Conservation (phyloP, 2,888 invertebrate genomes). For the Eugnorisma glareosa region DNA sequence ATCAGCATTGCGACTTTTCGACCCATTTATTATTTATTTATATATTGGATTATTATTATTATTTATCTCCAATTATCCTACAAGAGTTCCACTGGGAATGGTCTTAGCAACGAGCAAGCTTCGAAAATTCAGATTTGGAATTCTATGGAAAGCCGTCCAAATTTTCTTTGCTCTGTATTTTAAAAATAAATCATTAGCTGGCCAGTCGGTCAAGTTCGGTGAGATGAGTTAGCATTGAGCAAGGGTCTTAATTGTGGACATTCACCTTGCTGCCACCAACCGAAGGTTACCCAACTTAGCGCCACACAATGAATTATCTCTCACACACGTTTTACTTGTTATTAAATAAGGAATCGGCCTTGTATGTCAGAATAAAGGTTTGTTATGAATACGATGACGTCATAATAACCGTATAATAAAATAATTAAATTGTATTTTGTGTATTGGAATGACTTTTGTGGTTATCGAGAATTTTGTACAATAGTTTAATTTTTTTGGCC, state of each 20-base stretch:
- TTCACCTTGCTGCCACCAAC: constrained; percentile 56
- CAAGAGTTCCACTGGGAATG: background rate
- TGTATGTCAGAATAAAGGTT: constrained; percentile 39
- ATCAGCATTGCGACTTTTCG: background rate
- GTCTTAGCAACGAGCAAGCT: background rate
- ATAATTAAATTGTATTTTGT: constrained; percentile 24
- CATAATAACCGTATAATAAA: constrained; percentile 35
- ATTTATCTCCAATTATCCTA: too few species aligned
- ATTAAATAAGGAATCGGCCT: constrained; percentile 57
- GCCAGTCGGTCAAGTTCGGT: constrained; percentile 59
- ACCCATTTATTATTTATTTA: too few species aligned
- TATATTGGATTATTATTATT: too few species aligned
- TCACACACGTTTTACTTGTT: constrained; percentile 46
- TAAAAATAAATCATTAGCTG: constrained; percentile 45
- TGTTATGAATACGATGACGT: constrained; percentile 44
- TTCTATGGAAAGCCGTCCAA: background rate
- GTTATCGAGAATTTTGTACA: constrained; percentile 3
- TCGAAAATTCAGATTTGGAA: constrained; percentile 2
- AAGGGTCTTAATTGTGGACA: constrained; percentile 56
- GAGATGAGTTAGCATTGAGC: constrained; percentile 55
- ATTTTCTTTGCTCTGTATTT: constrained; percentile 42
- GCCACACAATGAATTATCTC: constrained; percentile 47
- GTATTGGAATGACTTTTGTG: constrained; percentile 13
- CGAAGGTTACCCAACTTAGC: constrained; percentile 61
- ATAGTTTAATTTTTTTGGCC: background rate